A percentile compares a stretch with the other conserved stretches of the same genome.
These are phyloP conservation scores for Campylomormyrus numenius DNA, from an alignment of 2,113 vertebrate species.

Conservation along the genomic window DNA sequence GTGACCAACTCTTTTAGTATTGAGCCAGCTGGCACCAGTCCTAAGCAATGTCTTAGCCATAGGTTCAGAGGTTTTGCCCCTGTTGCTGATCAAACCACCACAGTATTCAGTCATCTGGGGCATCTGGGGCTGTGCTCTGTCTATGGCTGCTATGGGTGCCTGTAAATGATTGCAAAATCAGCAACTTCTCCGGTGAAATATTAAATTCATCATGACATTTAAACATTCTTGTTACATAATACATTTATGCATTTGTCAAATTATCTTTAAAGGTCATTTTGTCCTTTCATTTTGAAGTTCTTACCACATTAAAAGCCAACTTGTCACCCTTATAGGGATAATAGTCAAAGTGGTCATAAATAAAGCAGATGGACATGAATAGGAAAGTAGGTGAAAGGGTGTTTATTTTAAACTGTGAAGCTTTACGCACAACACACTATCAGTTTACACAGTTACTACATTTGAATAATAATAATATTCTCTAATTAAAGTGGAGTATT, in stretches of 20 bases:
- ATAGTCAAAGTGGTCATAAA: not conserved
- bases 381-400: slow-evolving; percentile 1
- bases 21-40: not conserved
- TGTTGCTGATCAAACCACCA: not conserved
- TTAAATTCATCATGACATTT: not conserved
- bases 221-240: not conserved
- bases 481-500: not conserved
- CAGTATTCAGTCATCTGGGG: not conserved
- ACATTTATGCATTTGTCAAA: not conserved
- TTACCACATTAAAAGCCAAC: not conserved
- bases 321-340: not conserved
- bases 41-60: not conserved
- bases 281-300: not conserved
- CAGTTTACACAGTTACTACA: not conserved
- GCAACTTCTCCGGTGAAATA: not conserved
- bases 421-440: not conserved
- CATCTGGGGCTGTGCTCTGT: not conserved
- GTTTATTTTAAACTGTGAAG: not conserved
- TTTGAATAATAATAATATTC: not conserved
- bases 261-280: not conserved
- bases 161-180: not conserved
- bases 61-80: not conserved
- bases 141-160: not conserved
- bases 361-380: not conserved
- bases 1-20: not conserved